phyloP scores from a whole-genome alignment of 2,113 vertebrate genomes.

The Pycnonotus jocosus region DNA sequence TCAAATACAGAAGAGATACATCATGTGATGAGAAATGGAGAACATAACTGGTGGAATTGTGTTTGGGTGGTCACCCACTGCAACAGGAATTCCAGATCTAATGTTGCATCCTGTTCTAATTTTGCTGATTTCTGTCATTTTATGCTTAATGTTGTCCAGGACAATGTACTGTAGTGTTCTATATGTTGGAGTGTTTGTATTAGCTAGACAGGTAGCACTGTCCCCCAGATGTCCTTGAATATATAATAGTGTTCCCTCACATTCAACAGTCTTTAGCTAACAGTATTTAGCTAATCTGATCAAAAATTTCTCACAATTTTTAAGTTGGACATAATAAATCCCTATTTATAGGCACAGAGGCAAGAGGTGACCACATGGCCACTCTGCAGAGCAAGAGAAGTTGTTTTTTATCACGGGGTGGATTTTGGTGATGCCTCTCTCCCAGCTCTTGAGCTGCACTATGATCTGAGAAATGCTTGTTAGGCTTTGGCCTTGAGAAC shows the following conservation, averaged over 20 bases:
- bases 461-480: not conserved
- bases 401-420: not conserved
- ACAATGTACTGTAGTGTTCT: not conserved
- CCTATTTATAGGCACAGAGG: not conserved
- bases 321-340: not conserved
- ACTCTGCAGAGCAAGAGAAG: not conserved
- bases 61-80: not conserved
- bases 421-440: not conserved
- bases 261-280: not conserved
- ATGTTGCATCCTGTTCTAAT: not conserved
- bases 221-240: not conserved
- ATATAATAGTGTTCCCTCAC: not conserved
- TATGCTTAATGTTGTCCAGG: not conserved
- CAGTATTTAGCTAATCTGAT: not conserved
- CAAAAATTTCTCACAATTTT: not conserved
- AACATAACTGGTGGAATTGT: not conserved
- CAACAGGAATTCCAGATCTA: not conserved
- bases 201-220: not conserved
- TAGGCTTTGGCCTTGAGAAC: not conserved
- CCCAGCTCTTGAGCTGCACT: not conserved
- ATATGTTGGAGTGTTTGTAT: not conserved
- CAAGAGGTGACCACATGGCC: not conserved
- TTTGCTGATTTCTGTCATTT: not conserved
- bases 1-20: not conserved
- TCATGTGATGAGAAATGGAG: not conserved